A percentile compares a stretch with the other conserved stretches of the same genome.
Evolutionary conservation across 2,888 invertebrate species (phyloP).

Genomic region (Corythucha ciliata): DNA sequence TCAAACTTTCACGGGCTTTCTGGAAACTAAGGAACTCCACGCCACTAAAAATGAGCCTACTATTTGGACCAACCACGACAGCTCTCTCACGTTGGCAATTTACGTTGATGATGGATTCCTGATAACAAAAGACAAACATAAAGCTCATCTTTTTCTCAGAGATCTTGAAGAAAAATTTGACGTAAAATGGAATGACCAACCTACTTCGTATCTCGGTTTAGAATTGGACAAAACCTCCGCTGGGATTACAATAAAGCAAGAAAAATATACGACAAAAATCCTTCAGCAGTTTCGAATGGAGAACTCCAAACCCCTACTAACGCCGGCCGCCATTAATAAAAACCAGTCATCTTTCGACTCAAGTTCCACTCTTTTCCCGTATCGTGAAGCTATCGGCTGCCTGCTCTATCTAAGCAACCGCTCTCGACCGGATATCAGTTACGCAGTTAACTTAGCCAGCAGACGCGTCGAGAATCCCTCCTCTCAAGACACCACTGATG

Average conservation of each 20-base stretch:
- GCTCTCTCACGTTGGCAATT: conserved; percentile 26
- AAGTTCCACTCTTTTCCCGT: too few species aligned
- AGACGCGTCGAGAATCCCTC: neutral
- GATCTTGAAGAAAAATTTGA: conserved; percentile 30
- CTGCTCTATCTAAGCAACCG: neutral
- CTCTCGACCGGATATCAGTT: neutral
- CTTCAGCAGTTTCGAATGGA: conserved; percentile 28
- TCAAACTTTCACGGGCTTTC: conserved; percentile 14
- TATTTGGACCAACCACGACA: conserved; percentile 23
- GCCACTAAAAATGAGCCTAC: conserved; percentile 19
- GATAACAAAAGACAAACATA: conserved; percentile 19
- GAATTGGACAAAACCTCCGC: conserved; percentile 23
- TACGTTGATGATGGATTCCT: conserved; percentile 35
- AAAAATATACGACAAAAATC: conserved; percentile 25
- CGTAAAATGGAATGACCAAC: conserved; percentile 27
- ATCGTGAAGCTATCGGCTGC: too few species aligned
- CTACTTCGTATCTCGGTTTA: conserved; percentile 28
- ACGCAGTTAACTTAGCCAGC: neutral
- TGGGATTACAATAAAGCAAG: conserved; percentile 20
- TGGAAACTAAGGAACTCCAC: conserved; percentile 19
- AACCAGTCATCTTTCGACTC: too few species aligned
- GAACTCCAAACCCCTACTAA: conserved; percentile 23
- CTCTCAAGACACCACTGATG: neutral
- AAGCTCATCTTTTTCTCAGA: conserved; percentile 26
- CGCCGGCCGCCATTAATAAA: too few species aligned